These are phyloP conservation scores for Myotis davidii DNA, from an alignment of 2,113 vertebrate species.

Conservation along the genomic window DNA sequence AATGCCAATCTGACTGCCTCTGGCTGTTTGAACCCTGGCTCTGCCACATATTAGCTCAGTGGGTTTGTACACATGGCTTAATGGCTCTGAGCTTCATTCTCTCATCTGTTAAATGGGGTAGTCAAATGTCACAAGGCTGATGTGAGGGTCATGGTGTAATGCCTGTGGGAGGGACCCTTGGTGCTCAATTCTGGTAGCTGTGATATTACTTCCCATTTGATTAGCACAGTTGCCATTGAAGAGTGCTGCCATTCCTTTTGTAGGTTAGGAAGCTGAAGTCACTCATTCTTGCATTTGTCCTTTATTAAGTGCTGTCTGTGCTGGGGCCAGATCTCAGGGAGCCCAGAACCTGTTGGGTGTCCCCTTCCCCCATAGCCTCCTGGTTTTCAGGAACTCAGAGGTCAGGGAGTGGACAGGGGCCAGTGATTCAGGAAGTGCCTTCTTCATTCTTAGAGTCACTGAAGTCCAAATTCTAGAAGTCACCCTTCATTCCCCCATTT, in stretches of 20 bases:
- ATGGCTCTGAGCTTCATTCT: neutral
- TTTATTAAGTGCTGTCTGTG: neutral
- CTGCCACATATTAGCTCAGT: neutral
- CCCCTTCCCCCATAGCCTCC: neutral
- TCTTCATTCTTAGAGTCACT: neutral
- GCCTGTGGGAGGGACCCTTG: neutral
- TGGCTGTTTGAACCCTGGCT: neutral
- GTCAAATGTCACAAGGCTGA: neutral
- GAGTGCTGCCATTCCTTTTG: neutral
- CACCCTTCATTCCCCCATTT: neutral
- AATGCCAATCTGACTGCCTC: neutral
- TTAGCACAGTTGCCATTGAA: neutral
- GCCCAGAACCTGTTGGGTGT: neutral
- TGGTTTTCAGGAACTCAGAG: neutral
- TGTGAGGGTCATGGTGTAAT: neutral
- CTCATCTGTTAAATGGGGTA: neutral
- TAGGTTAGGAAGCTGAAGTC: neutral
- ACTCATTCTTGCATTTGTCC: neutral
- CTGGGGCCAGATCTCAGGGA: neutral
- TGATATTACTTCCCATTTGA: neutral
- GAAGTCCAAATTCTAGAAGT: neutral
- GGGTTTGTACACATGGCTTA: neutral
- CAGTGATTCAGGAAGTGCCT: neutral
- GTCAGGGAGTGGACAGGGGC: neutral
- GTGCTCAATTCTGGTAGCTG: neutral